Evolutionary conservation across 2,113 vertebrate species (phyloP).

Genomic region (Odontesthes bonariensis): DNA sequence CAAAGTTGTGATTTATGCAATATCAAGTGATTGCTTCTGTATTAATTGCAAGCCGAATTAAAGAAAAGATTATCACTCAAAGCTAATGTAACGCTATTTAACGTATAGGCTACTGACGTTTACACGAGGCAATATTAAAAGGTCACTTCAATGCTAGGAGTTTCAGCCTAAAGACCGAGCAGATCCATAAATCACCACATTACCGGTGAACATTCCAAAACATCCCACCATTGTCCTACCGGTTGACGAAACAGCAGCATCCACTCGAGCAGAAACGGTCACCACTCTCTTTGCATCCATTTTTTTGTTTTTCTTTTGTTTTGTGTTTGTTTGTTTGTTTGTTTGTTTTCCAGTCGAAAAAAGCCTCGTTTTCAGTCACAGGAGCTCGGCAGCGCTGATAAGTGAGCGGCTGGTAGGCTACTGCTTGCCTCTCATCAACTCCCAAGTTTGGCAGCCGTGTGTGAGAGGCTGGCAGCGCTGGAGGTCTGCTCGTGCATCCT

Average conservation of each 20-base stretch:
- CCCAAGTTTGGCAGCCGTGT: slow-evolving; percentile 42
- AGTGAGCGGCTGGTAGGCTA: neutral
- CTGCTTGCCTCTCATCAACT: slow-evolving; percentile 55
- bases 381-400: neutral
- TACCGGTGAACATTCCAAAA: neutral
- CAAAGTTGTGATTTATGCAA: neutral
- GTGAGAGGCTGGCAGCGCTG: neutral
- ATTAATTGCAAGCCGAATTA: slow-evolving; percentile 9
- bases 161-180: neutral
- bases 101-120: neutral
- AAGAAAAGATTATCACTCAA: neutral
- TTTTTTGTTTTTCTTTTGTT: neutral
- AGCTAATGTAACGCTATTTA: neutral
- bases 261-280: slow-evolving; percentile 89
- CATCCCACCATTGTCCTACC: slow-evolving; percentile 85
- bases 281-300: slow-evolving; percentile 87
- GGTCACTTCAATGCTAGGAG: neutral
- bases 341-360: no score
- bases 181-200: neutral
- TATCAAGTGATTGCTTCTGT: neutral
- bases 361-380: neutral
- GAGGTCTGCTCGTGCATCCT: slow-evolving; percentile 10
- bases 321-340: neutral
- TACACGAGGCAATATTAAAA: slow-evolving; percentile 38
- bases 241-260: slow-evolving; percentile 86